phyloP scores from a whole-genome alignment of 2,113 vertebrate species.

The Passer montanus region DNA sequence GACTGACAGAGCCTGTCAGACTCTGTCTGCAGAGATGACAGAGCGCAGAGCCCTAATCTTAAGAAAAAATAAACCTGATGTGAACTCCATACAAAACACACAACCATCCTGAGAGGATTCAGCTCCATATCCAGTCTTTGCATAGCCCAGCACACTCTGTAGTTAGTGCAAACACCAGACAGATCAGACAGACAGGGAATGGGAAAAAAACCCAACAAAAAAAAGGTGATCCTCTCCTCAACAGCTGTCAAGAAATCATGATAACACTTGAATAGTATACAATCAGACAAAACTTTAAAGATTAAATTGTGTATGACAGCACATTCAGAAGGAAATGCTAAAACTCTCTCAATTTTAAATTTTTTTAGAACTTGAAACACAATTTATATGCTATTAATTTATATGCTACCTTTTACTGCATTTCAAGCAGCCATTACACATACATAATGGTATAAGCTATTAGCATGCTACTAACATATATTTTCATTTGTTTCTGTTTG shows the following conservation, averaged over 20 bases:
- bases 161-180: background rate
- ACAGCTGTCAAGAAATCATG: background rate
- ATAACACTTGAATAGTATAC: background rate
- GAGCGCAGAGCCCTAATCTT: background rate
- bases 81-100: background rate
- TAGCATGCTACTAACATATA: background rate
- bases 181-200: background rate
- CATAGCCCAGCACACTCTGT: background rate
- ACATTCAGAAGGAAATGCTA: background rate
- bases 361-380: background rate
- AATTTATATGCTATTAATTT: background rate
- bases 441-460: background rate
- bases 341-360: background rate
- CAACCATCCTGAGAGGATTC: background rate
- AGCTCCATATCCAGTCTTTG: background rate
- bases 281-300: background rate
- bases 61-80: background rate
- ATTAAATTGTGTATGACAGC: background rate
- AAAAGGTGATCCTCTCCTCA: background rate
- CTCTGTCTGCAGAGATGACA: background rate
- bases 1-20: background rate
- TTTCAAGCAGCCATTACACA: background rate
- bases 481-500: background rate
- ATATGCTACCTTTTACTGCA: background rate
- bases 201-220: fast-evolving